These are phyloP conservation scores for Ellobius talpinus DNA, from an alignment of 2,113 vertebrate genomes.

Conservation along the genomic window DNA sequence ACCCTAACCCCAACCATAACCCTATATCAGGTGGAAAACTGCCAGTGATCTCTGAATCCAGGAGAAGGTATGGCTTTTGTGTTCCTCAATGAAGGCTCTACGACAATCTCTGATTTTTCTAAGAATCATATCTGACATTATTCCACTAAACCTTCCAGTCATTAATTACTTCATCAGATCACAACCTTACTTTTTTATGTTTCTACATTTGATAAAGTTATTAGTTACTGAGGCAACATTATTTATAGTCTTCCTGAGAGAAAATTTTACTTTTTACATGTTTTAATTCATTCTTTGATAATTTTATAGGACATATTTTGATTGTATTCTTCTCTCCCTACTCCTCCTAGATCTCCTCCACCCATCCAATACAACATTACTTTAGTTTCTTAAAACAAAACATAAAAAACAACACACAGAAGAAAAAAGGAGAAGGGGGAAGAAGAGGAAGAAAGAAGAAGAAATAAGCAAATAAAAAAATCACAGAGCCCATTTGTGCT, in stretches of 20 bases:
- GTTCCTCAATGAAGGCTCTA: background rate
- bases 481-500: too few species aligned
- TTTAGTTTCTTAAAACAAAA: background rate
- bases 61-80: background rate
- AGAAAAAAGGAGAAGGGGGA: too few species aligned
- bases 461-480: background rate
- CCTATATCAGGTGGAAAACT: background rate
- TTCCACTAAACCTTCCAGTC: background rate
- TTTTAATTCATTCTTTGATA: background rate
- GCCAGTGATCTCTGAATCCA: background rate
- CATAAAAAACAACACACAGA: background rate
- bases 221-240: background rate
- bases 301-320: background rate
- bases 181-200: background rate
- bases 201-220: background rate
- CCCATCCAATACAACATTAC: background rate
- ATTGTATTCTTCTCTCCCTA: background rate
- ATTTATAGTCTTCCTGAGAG: background rate
- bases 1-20: background rate
- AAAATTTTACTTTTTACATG: background rate
- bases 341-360: background rate
- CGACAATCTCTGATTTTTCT: background rate
- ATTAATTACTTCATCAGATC: background rate
- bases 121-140: background rate
- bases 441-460: too few species aligned